Conservation (phyloP, 2,888 invertebrate genomes). For the Selenia dentaria region DNA sequence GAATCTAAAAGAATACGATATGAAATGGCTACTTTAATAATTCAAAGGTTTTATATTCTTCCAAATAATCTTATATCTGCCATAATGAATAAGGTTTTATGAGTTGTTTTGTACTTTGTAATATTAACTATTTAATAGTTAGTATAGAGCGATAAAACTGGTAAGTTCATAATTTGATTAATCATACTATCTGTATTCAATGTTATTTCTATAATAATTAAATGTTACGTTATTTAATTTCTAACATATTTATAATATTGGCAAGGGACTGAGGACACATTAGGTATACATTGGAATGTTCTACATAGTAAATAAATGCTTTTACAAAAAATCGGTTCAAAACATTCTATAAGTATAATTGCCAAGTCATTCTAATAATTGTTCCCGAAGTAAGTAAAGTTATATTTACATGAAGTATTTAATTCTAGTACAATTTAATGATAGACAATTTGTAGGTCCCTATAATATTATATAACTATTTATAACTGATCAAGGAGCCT, state of each 20-base stretch:
- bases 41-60: too few species aligned
- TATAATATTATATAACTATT: slow-evolving; percentile 11
- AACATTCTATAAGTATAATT: slow-evolving; percentile 43
- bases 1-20: too few species aligned
- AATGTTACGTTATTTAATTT: too few species aligned
- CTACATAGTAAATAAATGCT: slow-evolving; percentile 61
- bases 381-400: slow-evolving; percentile 55
- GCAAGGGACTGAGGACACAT: slow-evolving; percentile 55
- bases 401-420: slow-evolving; percentile 30
- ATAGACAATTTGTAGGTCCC: slow-evolving; percentile 31
- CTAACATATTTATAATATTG: slow-evolving; percentile 19
- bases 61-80: too few species aligned
- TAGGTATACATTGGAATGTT: slow-evolving; percentile 70
- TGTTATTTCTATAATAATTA: too few species aligned
- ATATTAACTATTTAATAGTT: neutral
- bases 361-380: slow-evolving; percentile 59
- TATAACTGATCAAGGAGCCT: neutral
- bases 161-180: neutral
- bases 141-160: neutral
- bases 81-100: too few species aligned
- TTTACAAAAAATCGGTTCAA: slow-evolving; percentile 51
- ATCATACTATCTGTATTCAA: neutral
- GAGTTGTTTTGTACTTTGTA: slow-evolving; percentile 9
- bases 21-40: too few species aligned
- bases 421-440: slow-evolving; percentile 7